Evolutionary conservation across 2,113 vertebrate species (phyloP).

Genomic region (Plectropomus leopardus): DNA sequence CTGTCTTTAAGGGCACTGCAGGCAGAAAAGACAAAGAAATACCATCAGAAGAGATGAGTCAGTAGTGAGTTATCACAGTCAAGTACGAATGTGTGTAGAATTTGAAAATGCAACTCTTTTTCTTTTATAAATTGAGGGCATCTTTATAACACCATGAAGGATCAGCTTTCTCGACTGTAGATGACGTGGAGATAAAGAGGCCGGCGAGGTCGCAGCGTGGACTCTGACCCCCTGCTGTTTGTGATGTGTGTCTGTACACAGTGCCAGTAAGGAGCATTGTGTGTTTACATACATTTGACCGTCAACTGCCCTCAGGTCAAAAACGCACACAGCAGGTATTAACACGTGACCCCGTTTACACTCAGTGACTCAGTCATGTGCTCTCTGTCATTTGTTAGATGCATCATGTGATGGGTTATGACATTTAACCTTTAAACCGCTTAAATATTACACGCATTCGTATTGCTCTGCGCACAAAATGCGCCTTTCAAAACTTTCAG

Average conservation of each 20-base stretch:
- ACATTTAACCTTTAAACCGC: no score
- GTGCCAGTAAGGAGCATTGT: background rate
- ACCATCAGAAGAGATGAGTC: background rate
- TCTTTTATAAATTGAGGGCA: background rate
- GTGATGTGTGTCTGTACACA: conserved; percentile 3
- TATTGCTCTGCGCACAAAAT: no score
- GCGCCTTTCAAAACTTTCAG: no score
- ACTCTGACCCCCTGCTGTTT: background rate
- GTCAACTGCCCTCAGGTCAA: conserved; percentile 13
- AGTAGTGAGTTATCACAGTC: background rate
- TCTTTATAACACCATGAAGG: no score
- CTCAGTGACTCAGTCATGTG: no score
- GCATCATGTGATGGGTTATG: no score
- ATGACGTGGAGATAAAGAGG: background rate
- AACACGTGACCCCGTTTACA: background rate
- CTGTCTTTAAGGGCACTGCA: conserved; percentile 99
- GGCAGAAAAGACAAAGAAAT: conserved; percentile 55
- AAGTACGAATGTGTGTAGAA: background rate
- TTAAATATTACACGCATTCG: no score
- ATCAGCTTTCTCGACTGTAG: background rate
- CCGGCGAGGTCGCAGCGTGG: background rate
- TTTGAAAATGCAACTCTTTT: background rate
- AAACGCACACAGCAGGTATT: background rate
- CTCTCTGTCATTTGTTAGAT: background rate
- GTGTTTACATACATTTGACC: conserved; percentile 20